A percentile compares a stretch with the other conserved stretches of the same genome.
phyloP scores from a whole-genome alignment of 1,140 invertebrate species.

The Lepidurus apus region DNA sequence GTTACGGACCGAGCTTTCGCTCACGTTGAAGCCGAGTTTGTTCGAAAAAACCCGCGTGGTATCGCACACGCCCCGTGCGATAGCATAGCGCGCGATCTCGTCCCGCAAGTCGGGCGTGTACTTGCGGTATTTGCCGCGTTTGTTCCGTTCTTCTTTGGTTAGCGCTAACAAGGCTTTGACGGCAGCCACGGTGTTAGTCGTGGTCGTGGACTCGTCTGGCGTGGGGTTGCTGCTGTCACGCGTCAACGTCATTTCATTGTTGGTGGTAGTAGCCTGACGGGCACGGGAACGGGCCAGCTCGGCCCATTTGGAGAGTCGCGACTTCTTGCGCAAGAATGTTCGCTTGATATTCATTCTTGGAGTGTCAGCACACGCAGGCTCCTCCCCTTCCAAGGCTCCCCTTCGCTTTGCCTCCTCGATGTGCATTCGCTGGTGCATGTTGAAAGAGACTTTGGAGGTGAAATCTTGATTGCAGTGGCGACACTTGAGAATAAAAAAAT shows the following conservation, averaged over 20 bases:
- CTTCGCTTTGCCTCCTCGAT: conserved; percentile 41
- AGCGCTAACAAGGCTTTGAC: conserved; percentile 42
- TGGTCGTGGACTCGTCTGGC: background rate
- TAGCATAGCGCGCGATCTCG: conserved; percentile 42
- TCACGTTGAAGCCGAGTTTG: conserved; percentile 41
- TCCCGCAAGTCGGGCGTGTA: conserved; percentile 44
- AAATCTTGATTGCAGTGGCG: conserved; percentile 43
- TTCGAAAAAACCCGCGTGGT: conserved; percentile 37
- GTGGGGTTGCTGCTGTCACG: background rate
- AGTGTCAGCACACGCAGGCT: conserved; percentile 34
- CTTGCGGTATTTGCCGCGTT: conserved; percentile 44
- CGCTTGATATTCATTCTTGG: background rate
- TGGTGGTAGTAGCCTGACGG: background rate
- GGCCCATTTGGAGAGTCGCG: background rate
- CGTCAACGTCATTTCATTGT: background rate
- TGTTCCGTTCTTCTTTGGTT: conserved; percentile 43
- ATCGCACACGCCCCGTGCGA: conserved; percentile 38
- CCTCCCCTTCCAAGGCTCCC: conserved; percentile 41
- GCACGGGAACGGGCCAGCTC: background rate
- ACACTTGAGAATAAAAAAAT: conserved; percentile 39
- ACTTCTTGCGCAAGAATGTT: background rate
- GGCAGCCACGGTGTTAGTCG: conserved; percentile 40
- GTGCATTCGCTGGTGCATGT: conserved; percentile 43
- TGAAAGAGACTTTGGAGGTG: conserved; percentile 44
- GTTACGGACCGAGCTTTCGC: conserved; percentile 45